Conservation (phyloP, 2,797 vertebrate species). For the Diplodus puntazzo region DNA sequence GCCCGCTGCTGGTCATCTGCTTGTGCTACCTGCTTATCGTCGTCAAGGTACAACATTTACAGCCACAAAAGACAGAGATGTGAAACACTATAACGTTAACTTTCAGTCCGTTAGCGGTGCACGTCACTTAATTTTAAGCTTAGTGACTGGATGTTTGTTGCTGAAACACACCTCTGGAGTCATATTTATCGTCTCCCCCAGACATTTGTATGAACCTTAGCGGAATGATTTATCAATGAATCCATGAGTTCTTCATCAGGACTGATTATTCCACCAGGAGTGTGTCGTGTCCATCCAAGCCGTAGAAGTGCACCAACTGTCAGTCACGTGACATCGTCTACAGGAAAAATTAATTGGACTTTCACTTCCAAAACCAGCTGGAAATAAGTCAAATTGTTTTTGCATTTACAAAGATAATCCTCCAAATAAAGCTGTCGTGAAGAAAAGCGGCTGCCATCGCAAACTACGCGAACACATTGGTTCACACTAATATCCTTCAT, state of each 20-base stretch:
- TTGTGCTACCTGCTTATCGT: constrained; percentile 96
- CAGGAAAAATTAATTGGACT: background rate
- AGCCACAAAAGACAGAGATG: background rate
- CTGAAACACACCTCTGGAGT: background rate
- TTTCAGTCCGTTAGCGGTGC: too few relatives aligned
- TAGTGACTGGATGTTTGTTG: background rate
- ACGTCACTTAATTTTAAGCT: background rate
- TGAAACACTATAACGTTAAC: too few relatives aligned
- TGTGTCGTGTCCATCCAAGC: background rate
- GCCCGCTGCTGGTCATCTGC: constrained; percentile 93
- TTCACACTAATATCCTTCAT: background rate
- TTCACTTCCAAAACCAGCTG: background rate
- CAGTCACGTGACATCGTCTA: background rate
- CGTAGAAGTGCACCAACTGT: too few relatives aligned
- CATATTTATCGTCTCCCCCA: background rate
- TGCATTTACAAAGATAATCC: background rate
- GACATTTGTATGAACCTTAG: too few relatives aligned
- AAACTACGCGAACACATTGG: background rate
- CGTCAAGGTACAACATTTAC: constrained; percentile 83
- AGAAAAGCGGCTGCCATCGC: background rate
- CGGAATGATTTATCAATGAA: too few relatives aligned
- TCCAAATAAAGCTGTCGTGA: background rate
- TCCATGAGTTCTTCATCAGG: background rate
- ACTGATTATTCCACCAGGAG: background rate
- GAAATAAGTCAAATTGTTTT: background rate